These are phyloP conservation scores for Drosophila cyrtoloma DNA, from an alignment of 2,888 invertebrate species.

Conservation along the genomic window DNA sequence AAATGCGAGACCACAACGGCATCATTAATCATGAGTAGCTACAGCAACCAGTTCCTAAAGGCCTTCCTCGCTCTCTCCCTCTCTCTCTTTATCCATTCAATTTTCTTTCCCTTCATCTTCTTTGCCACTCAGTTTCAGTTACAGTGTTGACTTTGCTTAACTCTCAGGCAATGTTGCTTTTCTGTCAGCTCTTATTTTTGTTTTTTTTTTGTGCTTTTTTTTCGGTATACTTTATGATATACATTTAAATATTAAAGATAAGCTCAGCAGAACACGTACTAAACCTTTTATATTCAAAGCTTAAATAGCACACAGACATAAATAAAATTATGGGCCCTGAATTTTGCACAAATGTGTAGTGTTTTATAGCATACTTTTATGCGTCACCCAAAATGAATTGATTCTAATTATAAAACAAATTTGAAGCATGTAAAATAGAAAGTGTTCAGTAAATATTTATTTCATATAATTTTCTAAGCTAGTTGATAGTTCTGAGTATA, in stretches of 20 bases:
- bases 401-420: not conserved
- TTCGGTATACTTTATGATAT: not conserved
- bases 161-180: conserved; percentile 29
- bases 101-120: not conserved
- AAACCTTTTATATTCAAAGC: not conserved
- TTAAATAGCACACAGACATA: not conserved
- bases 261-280: not conserved
- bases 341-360: not conserved
- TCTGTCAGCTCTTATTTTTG: conserved; percentile 7
- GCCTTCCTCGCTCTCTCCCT: not conserved
- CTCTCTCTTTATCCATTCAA: not conserved
- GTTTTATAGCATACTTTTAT: not conserved
- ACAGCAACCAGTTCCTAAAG: conserved; percentile 20
- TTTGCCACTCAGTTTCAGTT: conserved; percentile 29
- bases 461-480: not conserved
- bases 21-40: conserved; percentile 76
- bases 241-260: conserved; percentile 2
- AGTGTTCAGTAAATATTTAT: not conserved
- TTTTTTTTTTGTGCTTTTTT: conserved; percentile 1
- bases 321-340: not conserved
- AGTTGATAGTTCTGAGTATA: not conserved
- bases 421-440: not conserved
- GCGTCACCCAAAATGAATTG: not conserved
- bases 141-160: conserved; percentile 51
- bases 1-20: conserved; percentile 62